Evolutionary conservation across 2,888 invertebrate species (phyloP), one percentile per base, ranked within the genome.

Genomic region (Limnephilus auricula): DNA sequence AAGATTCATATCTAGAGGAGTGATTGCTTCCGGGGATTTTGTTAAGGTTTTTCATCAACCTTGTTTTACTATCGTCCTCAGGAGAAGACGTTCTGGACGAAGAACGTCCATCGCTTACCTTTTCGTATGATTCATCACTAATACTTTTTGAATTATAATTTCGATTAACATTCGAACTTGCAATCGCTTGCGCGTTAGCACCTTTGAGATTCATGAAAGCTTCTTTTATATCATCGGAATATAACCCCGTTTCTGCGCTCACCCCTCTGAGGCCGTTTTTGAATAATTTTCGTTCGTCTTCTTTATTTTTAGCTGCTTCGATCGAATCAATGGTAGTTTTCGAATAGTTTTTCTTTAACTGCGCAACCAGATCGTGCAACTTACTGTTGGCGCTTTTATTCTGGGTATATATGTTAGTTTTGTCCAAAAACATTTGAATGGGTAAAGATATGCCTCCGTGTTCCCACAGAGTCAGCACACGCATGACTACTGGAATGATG

Each of bases 391-490:
- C 80, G n/a, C 90, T 90, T 82, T 86, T 90, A 32, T 92, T 82
- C 5, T 89, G 79, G 40, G 40, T 83, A 80, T 92, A 90, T 9
- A 87, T 80, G 50, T 91, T 84, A 32, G 90, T 92, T 85, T 92
- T 92, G 37, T 93, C 93, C 31, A 91, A 78, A 82, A 93, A 93
- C 91, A 93, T 90, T 30, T 93, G 91, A 92, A 92, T 92, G 10
- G 93, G 92, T 91, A 96, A 94, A 0, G 94, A 95, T 12, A 96
- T 94, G 2, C 97, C 97, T 13, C 96, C 96, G 93, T 95, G 94
- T 93, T 96, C 95, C 96, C 96, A 97, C 40, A 96, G 94, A 83
- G 96, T 95, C 92, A 95, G 94, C 40, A 96, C 94, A 93, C 97
- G 94, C 0, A 95, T 94, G 82, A 96, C 96, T 93, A 97, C 96